phyloP scores from a whole-genome alignment of 2,797 vertebrate genomes.

The Garrulus glandarius region DNA sequence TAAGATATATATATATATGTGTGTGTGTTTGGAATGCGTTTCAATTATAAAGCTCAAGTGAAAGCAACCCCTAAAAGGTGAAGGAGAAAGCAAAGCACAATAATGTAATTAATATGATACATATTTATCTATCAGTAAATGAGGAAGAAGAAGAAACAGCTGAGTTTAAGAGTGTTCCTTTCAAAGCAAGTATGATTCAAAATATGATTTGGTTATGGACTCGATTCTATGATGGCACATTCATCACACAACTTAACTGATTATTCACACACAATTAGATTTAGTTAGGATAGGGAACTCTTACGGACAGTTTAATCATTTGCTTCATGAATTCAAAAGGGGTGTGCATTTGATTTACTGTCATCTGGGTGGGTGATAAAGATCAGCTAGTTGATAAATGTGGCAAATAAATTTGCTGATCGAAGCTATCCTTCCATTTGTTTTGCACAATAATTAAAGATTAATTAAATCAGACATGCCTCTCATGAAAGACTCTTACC shows the following conservation, averaged over 20 bases:
- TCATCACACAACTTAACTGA: neutral
- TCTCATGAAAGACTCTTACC: constrained; percentile 62
- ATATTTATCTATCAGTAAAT: neutral
- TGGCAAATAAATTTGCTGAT: constrained; percentile 59
- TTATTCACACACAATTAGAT: constrained; percentile 61
- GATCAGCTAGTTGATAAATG: constrained; percentile 66
- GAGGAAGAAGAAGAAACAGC: neutral
- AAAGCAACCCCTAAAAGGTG: neutral
- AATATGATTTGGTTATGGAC: neutral
- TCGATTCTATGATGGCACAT: constrained; percentile 5
- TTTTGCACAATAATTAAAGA: constrained; percentile 71
- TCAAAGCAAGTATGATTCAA: neutral
- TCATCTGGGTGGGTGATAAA: constrained; percentile 59
- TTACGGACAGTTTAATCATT: constrained; percentile 66
- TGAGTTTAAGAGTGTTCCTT: neutral
- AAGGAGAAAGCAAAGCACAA: neutral
- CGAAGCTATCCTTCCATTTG: constrained; percentile 61
- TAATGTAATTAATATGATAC: rapidly evolving
- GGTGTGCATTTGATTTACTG: constrained; percentile 65
- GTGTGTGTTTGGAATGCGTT: neutral
- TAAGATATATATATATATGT: neutral
- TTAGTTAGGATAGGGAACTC: constrained; percentile 11
- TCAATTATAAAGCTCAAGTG: neutral
- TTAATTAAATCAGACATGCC: constrained; percentile 72
- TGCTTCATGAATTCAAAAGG: constrained; percentile 48